These are phyloP conservation scores for Hyperoplus immaculatus DNA, from an alignment of 2,797 vertebrate genomes.

Conservation along the genomic window DNA sequence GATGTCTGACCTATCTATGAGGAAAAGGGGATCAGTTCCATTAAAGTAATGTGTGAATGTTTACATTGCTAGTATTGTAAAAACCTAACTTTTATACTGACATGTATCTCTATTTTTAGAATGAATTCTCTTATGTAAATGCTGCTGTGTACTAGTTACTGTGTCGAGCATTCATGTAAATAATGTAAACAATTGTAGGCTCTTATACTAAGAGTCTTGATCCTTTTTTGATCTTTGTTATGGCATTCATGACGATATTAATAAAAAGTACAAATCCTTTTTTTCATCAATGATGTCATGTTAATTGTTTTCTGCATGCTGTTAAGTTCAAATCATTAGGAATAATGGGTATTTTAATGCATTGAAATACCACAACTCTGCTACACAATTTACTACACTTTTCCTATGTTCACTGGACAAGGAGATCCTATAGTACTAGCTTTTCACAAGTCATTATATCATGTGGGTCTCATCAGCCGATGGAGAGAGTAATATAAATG, in stretches of 20 bases:
- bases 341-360: background rate
- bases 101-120: conserved; percentile 67
- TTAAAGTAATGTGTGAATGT: conserved; percentile 76
- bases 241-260: conserved; percentile 75
- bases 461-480: background rate
- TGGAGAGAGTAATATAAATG: background rate
- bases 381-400: background rate
- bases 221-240: conserved; percentile 61
- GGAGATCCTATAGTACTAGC: background rate
- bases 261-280: conserved; percentile 71
- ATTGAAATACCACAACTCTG: background rate
- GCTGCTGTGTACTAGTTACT: conserved; percentile 63
- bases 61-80: conserved; percentile 79
- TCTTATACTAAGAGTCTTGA: conserved; percentile 81
- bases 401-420: background rate
- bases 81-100: conserved; percentile 69
- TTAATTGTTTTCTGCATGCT: conserved; percentile 3
- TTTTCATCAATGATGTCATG: conserved; percentile 20
- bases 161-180: conserved; percentile 77
- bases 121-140: conserved; percentile 77
- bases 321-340: background rate
- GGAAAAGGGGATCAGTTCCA: conserved; percentile 49
- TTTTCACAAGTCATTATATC: background rate
- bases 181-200: conserved; percentile 78
- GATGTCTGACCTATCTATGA: conserved; percentile 31